Evolutionary conservation across 2,797 vertebrate genomes (phyloP).

Genomic region (Peromyscus attwateri): DNA sequence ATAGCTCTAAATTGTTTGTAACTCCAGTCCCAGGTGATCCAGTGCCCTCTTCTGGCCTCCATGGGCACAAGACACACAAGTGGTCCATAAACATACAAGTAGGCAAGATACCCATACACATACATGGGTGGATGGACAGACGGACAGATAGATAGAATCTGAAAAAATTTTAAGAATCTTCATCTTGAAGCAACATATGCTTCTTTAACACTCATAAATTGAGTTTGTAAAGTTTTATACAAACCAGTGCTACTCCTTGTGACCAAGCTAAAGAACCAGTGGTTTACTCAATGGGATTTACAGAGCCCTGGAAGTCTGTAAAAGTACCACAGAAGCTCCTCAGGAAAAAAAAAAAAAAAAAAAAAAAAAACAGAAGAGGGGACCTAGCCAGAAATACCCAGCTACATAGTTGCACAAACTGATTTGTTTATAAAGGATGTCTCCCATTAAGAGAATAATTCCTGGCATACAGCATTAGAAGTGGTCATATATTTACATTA

Average conservation of each 20-base stretch:
- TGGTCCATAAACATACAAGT: neutral
- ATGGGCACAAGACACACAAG: neutral
- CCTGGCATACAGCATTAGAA: neutral
- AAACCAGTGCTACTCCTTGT: neutral
- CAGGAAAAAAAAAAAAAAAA: too few relatives aligned
- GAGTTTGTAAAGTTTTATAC: conserved; percentile 9
- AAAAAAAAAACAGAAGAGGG: neutral
- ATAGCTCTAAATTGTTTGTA: neutral
- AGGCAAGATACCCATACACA: neutral
- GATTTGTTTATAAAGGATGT: neutral
- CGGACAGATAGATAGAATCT: neutral
- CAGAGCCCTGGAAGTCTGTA: neutral
- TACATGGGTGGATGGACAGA: too few relatives aligned
- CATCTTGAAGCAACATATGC: conserved; percentile 10
- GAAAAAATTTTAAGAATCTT: neutral
- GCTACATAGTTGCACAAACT: neutral
- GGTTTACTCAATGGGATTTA: neutral
- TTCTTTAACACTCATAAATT: neutral
- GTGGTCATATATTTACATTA: neutral
- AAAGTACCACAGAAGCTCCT: neutral
- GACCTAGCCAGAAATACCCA: neutral
- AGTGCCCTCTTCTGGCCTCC: neutral
- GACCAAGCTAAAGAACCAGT: conserved; percentile 11
- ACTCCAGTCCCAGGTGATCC: neutral
- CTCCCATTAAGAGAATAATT: neutral